These are phyloP conservation scores for Suricata suricatta DNA, from an alignment of 2,113 vertebrate genomes.

Conservation along the genomic window DNA sequence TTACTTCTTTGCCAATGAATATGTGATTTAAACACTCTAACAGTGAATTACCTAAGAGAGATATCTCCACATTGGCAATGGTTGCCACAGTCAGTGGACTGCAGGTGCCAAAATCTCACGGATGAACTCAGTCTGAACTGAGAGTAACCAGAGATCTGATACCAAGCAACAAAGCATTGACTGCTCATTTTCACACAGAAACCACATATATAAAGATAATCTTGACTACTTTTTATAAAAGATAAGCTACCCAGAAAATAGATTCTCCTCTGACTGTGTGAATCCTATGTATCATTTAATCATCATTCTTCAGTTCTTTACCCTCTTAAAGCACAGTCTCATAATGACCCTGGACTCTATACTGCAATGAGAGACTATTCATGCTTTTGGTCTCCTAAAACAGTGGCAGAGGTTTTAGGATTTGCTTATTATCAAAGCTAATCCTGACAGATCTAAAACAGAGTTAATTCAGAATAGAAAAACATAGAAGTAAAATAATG, in stretches of 20 bases:
- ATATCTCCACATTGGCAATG: background rate
- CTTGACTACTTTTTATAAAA: background rate
- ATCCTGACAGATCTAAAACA: slow-evolving; percentile 11
- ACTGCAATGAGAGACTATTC: background rate
- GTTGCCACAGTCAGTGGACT: background rate
- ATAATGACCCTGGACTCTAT: background rate
- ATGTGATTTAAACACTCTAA: slow-evolving; percentile 36
- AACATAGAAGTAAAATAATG: slow-evolving; percentile 17
- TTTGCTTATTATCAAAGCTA: slow-evolving; percentile 11
- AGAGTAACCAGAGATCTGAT: background rate
- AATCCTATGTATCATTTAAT: background rate
- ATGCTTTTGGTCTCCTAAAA: background rate
- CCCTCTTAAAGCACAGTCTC: background rate
- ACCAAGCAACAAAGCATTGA: background rate
- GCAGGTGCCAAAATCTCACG: background rate
- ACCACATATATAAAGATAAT: background rate
- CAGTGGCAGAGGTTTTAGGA: slow-evolving; percentile 10
- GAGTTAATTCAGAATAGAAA: background rate
- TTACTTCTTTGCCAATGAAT: slow-evolving; percentile 10
- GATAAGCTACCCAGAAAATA: background rate
- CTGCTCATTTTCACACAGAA: background rate
- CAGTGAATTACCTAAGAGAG: background rate
- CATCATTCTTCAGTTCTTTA: slow-evolving; percentile 28
- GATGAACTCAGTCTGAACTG: background rate
- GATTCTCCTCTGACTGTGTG: background rate